A percentile compares a stretch with the other conserved stretches of the same genome.
These are phyloP conservation scores for Cyanoderma ruficeps DNA, from an alignment of 2,113 vertebrate genomes.

Conservation along the genomic window DNA sequence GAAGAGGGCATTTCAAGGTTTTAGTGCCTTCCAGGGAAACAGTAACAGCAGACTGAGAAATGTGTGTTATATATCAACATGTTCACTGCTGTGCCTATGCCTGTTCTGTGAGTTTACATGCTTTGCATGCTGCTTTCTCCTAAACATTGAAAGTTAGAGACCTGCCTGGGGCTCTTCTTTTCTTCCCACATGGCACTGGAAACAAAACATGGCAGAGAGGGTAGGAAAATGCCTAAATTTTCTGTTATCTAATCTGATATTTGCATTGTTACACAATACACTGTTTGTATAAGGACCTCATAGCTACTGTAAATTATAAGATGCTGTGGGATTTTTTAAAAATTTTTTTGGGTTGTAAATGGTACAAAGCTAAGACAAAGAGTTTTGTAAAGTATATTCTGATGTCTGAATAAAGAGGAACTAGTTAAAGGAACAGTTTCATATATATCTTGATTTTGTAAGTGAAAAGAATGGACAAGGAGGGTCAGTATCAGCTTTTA, in stretches of 20 bases:
- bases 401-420: not conserved
- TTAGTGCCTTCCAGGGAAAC: not conserved
- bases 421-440: not conserved
- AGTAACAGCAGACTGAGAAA: not conserved
- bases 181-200: not conserved
- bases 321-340: not conserved
- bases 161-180: not conserved
- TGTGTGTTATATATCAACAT: not conserved
- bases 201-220: not conserved
- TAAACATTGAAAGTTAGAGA: not conserved
- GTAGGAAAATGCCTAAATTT: not conserved
- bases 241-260: not conserved
- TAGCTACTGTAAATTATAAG: not conserved
- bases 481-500: not conserved
- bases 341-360: not conserved
- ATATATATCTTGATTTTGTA: not conserved
- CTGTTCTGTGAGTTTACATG: not conserved
- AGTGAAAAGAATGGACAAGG: not conserved
- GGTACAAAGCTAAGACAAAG: not conserved
- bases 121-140: not conserved
- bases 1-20: not conserved
- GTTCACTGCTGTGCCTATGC: not conserved
- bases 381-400: not conserved
- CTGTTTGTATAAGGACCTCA: not conserved
- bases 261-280: not conserved